phyloP scores from a whole-genome alignment of 2,113 vertebrate genomes.

The Cyrtonyx montezumae region DNA sequence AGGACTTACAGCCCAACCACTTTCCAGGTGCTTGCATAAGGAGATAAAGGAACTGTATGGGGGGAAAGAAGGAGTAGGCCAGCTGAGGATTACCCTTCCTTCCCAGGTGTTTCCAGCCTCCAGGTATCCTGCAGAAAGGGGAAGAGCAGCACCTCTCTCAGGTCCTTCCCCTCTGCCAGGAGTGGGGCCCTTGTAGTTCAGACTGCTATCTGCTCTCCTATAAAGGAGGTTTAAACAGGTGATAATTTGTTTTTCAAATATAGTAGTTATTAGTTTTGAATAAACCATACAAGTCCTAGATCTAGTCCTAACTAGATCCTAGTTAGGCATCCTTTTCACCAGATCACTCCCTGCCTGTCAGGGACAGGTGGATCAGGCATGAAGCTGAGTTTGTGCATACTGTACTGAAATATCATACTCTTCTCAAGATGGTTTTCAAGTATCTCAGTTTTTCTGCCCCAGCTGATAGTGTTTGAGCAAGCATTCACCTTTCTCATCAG shows the following conservation, averaged over 20 bases:
- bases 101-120: background rate
- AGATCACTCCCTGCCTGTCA: background rate
- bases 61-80: background rate
- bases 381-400: background rate
- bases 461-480: background rate
- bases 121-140: background rate
- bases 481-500: background rate
- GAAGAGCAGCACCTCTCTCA: background rate
- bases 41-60: background rate
- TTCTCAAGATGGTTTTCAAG: background rate
- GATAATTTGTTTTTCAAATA: background rate
- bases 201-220: background rate
- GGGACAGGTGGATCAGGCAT: background rate
- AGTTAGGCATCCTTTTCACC: background rate
- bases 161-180: background rate
- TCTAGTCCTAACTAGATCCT: too few species aligned
- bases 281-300: background rate
- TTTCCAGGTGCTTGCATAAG: background rate
- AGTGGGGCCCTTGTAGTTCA: background rate
- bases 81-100: background rate
- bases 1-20: background rate
- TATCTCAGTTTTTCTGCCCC: background rate
- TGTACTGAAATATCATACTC: background rate
- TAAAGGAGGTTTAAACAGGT: background rate
- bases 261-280: background rate